These are phyloP conservation scores for Leptinotarsa texana DNA, from an alignment of 1,140 invertebrate species.

Conservation along the genomic window DNA sequence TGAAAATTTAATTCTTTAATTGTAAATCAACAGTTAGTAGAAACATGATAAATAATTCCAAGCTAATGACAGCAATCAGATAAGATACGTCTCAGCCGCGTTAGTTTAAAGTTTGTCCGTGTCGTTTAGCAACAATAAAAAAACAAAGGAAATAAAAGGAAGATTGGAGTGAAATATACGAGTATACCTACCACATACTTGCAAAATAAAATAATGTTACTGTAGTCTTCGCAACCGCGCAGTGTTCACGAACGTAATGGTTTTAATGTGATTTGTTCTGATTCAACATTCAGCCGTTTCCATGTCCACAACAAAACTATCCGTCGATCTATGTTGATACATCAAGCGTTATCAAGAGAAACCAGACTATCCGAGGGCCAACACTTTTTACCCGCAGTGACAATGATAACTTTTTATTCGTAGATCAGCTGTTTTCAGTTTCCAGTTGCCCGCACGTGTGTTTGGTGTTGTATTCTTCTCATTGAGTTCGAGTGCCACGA, in stretches of 20 bases:
- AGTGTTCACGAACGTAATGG: neutral
- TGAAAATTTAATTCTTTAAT: neutral
- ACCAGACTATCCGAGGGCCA: neutral
- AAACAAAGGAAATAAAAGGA: neutral
- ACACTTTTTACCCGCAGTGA: constrained; percentile 11
- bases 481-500: neutral
- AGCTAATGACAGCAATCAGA: constrained; percentile 5
- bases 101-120: neutral
- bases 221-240: neutral
- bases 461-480: constrained; percentile 2
- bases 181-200: neutral
- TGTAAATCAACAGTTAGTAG: neutral
- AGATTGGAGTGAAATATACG: constrained; percentile 1
- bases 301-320: neutral
- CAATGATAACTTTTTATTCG: constrained; percentile 18
- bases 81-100: neutral
- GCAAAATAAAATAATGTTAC: constrained; percentile 6
- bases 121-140: neutral
- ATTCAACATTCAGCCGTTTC: neutral
- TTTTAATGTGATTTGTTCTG: constrained; percentile 7
- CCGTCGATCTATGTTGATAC: neutral
- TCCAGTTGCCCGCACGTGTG: constrained; percentile 8
- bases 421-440: constrained; percentile 14
- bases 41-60: constrained; percentile 5
- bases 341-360: neutral